Evolutionary conservation across 2,797 vertebrate genomes (phyloP).

Genomic region (Amniataba percoides): DNA sequence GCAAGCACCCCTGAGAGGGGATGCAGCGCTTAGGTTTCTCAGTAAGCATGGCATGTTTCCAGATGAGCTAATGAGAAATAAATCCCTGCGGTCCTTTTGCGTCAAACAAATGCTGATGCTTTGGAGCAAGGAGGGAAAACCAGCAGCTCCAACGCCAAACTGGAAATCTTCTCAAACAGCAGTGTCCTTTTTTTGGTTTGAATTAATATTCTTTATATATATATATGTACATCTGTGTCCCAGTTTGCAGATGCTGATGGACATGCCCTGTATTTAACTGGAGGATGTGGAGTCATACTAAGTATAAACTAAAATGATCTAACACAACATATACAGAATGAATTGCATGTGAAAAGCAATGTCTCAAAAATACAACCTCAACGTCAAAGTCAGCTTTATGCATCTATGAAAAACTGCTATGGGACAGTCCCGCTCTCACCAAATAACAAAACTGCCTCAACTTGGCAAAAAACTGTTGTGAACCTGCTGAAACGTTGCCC

Average conservation of each 20-base stretch:
- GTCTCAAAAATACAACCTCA: not conserved
- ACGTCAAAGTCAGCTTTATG: not conserved
- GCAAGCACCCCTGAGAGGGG: not conserved
- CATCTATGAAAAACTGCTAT: too few species aligned
- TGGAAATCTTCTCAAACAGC: not conserved
- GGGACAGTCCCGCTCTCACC: not conserved
- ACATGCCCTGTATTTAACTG: not conserved
- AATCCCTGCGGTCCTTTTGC: not conserved
- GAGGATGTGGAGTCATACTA: too few species aligned
- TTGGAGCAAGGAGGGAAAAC: not conserved
- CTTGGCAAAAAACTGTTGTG: not conserved
- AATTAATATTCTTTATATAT: not conserved
- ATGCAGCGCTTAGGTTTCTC: conserved; percentile 9
- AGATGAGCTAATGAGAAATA: conserved; percentile 4
- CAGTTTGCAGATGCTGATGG: conserved; percentile 3
- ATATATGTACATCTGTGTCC: not conserved
- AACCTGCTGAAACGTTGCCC: not conserved
- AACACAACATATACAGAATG: too few species aligned
- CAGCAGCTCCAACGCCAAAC: not conserved
- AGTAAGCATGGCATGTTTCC: not conserved
- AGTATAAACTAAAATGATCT: too few species aligned
- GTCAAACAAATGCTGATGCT: conserved; percentile 22
- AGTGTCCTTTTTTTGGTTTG: not conserved
- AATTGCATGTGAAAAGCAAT: not conserved
- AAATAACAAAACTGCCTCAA: not conserved